Conservation (phyloP, 2,113 vertebrate species). For the Desmodus rotundus region DNA sequence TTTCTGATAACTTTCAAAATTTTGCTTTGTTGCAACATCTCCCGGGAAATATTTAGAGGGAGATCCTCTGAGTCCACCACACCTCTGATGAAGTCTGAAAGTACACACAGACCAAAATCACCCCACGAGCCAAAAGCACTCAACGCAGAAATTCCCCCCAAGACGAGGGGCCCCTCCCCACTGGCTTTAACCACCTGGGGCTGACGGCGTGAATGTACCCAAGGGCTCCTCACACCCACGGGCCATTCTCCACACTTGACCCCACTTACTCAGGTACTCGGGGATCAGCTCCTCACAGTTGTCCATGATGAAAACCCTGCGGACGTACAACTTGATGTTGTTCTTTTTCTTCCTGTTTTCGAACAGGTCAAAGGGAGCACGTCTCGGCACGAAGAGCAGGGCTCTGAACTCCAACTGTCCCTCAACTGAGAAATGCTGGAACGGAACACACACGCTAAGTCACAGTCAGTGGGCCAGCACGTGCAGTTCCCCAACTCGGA, state of each 20-base stretch:
- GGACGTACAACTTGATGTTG: conserved; percentile 96
- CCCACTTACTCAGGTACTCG: conserved; percentile 94
- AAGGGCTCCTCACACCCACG: too few species aligned
- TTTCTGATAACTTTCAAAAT: conserved; percentile 98
- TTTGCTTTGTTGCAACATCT: conserved; percentile 98
- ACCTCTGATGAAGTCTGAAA: conserved; percentile 91
- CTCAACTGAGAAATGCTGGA: conserved; percentile 97
- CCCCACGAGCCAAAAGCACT: fast-evolving
- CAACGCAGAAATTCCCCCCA: fast-evolving
- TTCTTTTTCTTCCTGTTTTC: conserved; percentile 98
- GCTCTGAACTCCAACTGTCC: conserved; percentile 96
- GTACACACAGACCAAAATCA: not conserved
- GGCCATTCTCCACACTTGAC: fast-evolving
- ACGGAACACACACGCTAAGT: not conserved
- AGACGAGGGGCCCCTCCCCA: fast-evolving
- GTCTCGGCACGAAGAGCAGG: conserved; percentile 92
- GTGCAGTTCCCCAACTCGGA: fast-evolving
- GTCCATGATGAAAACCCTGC: conserved; percentile 99
- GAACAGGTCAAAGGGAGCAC: conserved; percentile 94
- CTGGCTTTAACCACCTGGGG: too few species aligned
- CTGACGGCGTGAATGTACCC: too few species aligned
- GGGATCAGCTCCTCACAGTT: conserved; percentile 97
- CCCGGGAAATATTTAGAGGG: conserved; percentile 96
- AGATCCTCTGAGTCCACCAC: conserved; percentile 98
- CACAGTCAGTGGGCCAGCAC: fast-evolving